Percentiles rank a stretch among this genome's conserved stretches.
Conservation (phyloP, 2,797 vertebrate genomes). For the Mastacembelus armatus region DNA sequence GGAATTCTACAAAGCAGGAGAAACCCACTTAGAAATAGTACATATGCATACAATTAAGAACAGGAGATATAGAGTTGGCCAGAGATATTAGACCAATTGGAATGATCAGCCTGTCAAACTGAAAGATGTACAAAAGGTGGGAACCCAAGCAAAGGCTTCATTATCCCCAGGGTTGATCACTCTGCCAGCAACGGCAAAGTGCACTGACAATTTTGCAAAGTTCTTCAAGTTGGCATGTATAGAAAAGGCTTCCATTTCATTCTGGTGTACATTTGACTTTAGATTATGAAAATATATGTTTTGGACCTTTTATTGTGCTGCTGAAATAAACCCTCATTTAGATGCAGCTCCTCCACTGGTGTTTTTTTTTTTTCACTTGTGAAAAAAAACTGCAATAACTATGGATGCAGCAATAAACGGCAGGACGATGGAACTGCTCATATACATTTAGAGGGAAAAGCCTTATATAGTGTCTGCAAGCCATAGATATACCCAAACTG, state of each 20-base stretch:
- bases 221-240: conserved; percentile 16
- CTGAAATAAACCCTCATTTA: conserved; percentile 17
- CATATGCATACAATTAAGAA: conserved; percentile 29
- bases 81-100: conserved; percentile 26
- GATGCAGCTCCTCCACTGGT: not conserved
- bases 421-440: conserved; percentile 18
- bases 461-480: not conserved
- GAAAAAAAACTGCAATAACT: not conserved
- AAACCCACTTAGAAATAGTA: conserved; percentile 13
- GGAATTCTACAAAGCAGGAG: conserved; percentile 7
- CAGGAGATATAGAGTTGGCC: conserved; percentile 23
- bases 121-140: conserved; percentile 52
- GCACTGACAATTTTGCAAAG: conserved; percentile 21
- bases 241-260: conserved; percentile 32
- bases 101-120: conserved; percentile 43
- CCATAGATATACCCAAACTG: conserved; percentile 1
- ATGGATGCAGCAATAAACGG: conserved; percentile 8
- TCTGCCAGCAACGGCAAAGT: conserved; percentile 23
- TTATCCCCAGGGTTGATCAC: conserved; percentile 45
- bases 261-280: conserved; percentile 18
- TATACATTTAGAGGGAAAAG: conserved; percentile 9
- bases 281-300: not conserved
- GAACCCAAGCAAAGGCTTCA: conserved; percentile 43
- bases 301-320: conserved; percentile 12
- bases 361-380: conserved; percentile 9